Conservation (phyloP, 2,797 vertebrate genomes). For the Myotis vivesi region DNA sequence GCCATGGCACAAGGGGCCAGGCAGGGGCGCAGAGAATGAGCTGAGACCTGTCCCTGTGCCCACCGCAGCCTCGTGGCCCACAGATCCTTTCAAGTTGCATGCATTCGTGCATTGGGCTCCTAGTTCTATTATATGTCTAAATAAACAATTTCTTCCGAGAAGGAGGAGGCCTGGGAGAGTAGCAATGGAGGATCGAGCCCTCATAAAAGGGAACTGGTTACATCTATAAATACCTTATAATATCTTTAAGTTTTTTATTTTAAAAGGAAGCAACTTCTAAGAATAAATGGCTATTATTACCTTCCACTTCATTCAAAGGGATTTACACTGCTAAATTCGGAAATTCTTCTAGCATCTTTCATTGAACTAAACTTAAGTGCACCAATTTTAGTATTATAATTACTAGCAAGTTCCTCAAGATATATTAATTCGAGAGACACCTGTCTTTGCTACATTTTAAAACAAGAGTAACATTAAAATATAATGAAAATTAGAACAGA, state of each 20-base stretch:
- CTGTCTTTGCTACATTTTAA: constrained; percentile 34
- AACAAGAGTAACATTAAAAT: constrained; percentile 27
- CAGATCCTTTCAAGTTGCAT: too few species aligned
- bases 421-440: constrained; percentile 13
- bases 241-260: neutral
- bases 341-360: neutral
- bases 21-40: too few species aligned
- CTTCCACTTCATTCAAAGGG: neutral
- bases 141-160: neutral
- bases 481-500: neutral
- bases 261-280: constrained; percentile 11
- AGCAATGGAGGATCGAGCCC: neutral
- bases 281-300: neutral
- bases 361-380: constrained; percentile 9
- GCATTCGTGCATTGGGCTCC: too few species aligned
- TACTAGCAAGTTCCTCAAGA: neutral
- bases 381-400: constrained; percentile 18
- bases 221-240: neutral
- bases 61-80: too few species aligned
- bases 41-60: too few species aligned
- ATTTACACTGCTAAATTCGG: neutral
- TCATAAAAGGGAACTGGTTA: constrained; percentile 17
- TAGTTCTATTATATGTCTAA: neutral
- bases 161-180: neutral
- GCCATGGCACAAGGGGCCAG: too few species aligned